Evolutionary conservation across 2,113 vertebrate genomes (phyloP).

Genomic region (Ictalurus punctatus): DNA sequence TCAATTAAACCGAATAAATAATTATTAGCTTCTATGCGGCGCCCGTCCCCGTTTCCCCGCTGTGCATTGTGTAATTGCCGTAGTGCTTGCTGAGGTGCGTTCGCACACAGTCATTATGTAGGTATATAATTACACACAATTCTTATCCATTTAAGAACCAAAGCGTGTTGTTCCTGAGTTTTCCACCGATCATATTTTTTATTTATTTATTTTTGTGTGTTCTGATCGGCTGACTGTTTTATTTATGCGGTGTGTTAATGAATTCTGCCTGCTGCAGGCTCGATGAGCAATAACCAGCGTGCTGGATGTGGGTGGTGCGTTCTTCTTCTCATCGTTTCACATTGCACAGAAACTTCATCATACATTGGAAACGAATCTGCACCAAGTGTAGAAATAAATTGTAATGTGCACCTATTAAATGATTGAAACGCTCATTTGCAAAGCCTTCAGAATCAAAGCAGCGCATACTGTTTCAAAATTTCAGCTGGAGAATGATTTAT

Average conservation of each 20-base stretch:
- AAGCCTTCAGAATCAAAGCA: background rate
- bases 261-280: constrained; percentile 27
- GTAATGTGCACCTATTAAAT: constrained; percentile 12
- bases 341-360: constrained; percentile 25
- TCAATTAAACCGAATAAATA: constrained; percentile 51
- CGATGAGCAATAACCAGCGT: constrained; percentile 20
- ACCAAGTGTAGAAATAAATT: constrained; percentile 26
- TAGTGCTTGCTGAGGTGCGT: constrained; percentile 43
- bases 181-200: constrained; percentile 28
- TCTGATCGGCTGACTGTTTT: constrained; percentile 31
- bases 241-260: constrained; percentile 45
- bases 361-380: constrained; percentile 28
- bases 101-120: constrained; percentile 45
- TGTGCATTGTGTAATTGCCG: constrained; percentile 41
- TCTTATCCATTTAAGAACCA: constrained; percentile 4
- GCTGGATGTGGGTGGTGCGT: constrained; percentile 26
- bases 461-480: background rate
- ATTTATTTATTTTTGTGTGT: background rate
- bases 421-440: constrained; percentile 8
- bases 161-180: constrained; percentile 11
- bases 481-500: background rate
- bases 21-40: constrained; percentile 46
- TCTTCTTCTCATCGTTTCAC: constrained; percentile 25
- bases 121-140: constrained; percentile 48
- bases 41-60: constrained; percentile 9